Evolutionary conservation across 2,113 vertebrate genomes (phyloP).

Genomic region (Scomber japonicus): DNA sequence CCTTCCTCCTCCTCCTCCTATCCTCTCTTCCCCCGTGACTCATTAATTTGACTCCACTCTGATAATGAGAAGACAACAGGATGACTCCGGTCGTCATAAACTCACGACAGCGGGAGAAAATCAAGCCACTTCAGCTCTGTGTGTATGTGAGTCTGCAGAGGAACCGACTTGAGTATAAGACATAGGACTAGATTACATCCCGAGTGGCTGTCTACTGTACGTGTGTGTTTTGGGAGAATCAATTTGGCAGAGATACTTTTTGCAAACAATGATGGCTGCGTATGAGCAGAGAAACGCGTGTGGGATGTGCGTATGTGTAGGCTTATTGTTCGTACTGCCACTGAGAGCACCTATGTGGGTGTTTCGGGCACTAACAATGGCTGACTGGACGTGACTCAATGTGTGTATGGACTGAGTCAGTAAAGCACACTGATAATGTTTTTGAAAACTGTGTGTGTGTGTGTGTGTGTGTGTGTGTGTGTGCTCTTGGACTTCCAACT

Average conservation of each 20-base stretch:
- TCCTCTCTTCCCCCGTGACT: constrained; percentile 35
- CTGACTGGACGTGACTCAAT: constrained; percentile 72
- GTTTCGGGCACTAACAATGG: constrained; percentile 60
- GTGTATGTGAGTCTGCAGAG: neutral
- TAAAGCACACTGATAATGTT: constrained; percentile 35
- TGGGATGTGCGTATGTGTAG: constrained; percentile 54
- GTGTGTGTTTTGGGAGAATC: constrained; percentile 16
- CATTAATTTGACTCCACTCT: constrained; percentile 43
- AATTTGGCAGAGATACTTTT: constrained; percentile 10
- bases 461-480: neutral
- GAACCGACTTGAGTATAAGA: neutral
- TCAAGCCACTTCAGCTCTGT: neutral
- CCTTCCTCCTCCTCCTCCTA: constrained; percentile 13
- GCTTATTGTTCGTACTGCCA: constrained; percentile 63
- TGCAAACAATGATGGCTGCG: constrained; percentile 21
- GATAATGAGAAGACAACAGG: constrained; percentile 39
- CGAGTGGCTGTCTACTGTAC: neutral
- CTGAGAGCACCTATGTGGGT: constrained; percentile 65
- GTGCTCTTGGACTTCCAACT: neutral
- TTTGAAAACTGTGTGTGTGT: constrained; percentile 15
- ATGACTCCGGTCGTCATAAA: constrained; percentile 24
- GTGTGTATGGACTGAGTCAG: constrained; percentile 59
- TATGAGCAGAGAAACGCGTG: constrained; percentile 28
- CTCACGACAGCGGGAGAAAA: constrained; percentile 9
- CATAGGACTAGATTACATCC: neutral